These are phyloP conservation scores for Ariopsis seemanni DNA, from an alignment of 2,113 vertebrate genomes.

Conservation along the genomic window DNA sequence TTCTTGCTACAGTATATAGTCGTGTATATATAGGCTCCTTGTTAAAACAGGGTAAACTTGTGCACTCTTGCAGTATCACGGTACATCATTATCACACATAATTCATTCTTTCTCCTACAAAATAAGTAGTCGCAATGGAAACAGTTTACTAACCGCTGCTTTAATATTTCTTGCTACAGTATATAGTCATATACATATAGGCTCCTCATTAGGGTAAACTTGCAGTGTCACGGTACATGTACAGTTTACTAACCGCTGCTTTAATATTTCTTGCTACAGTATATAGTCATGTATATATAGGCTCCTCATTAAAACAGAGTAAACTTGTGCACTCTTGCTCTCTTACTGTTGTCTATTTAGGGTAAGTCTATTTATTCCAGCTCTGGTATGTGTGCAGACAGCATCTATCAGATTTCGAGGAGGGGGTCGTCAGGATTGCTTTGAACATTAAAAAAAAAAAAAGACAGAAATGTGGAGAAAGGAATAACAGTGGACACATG, in stretches of 20 bases:
- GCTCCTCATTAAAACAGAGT: background rate
- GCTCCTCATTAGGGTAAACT: too few species aligned
- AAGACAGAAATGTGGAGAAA: background rate
- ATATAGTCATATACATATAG: too few species aligned
- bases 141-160: too few species aligned
- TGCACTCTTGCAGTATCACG: background rate
- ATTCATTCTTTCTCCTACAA: too few species aligned
- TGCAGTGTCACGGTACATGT: too few species aligned
- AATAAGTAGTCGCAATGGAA: too few species aligned
- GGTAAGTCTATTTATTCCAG: conserved; percentile 77
- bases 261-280: background rate
- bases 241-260: background rate
- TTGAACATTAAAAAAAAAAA: background rate
- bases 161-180: too few species aligned
- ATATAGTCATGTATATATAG: background rate
- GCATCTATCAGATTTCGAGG: conserved; percentile 69
- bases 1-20: too few species aligned
- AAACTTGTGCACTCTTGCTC: background rate
- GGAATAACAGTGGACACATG: background rate
- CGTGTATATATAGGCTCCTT: background rate
- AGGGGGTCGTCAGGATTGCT: conserved; percentile 29
- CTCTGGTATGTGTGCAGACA: conserved; percentile 63
- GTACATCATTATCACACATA: too few species aligned
- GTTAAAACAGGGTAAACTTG: background rate
- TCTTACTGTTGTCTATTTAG: conserved; percentile 69